Percentiles rank a stretch among this genome's conserved stretches.
Conservation (phyloP, 2,797 vertebrate genomes). For the Nannoperca obscura region DNA sequence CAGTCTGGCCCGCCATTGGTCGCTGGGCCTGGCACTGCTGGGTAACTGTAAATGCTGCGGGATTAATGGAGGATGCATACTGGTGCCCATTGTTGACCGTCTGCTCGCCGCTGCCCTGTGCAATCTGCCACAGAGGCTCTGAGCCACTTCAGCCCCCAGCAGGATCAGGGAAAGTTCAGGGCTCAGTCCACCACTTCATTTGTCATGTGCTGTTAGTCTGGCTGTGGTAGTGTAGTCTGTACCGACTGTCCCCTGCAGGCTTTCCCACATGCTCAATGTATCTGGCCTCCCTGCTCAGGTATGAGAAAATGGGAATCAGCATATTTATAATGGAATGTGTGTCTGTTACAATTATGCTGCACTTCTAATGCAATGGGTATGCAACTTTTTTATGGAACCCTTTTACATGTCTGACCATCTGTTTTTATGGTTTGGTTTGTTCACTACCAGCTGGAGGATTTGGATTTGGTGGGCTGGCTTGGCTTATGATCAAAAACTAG, state of each 20-base stretch:
- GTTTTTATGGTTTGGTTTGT: not conserved
- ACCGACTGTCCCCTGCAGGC: conserved; percentile 20
- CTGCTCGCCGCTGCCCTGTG: conserved; percentile 66
- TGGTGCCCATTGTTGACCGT: conserved; percentile 77
- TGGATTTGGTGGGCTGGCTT: too few species aligned
- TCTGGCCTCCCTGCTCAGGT: conserved; percentile 28
- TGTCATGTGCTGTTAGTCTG: conserved; percentile 44
- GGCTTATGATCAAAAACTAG: too few species aligned
- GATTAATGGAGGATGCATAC: conserved; percentile 81
- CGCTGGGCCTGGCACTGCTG: conserved; percentile 65
- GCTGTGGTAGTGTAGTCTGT: conserved; percentile 1
- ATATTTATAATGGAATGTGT: not conserved
- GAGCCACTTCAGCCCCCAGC: conserved; percentile 66
- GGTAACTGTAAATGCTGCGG: conserved; percentile 74
- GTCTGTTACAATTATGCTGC: not conserved
- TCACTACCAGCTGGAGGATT: not conserved
- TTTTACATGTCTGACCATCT: not conserved
- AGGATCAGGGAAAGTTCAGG: conserved; percentile 44
- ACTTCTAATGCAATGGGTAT: not conserved
- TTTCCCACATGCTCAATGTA: conserved; percentile 29
- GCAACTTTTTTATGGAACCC: not conserved
- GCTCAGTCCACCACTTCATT: conserved; percentile 17
- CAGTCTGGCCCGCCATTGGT: conserved; percentile 70
- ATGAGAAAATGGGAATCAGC: not conserved
- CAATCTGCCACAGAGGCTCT: conserved; percentile 77